phyloP scores from a whole-genome alignment of 2,797 vertebrate species.

The Helicolenus hilgendorfi region DNA sequence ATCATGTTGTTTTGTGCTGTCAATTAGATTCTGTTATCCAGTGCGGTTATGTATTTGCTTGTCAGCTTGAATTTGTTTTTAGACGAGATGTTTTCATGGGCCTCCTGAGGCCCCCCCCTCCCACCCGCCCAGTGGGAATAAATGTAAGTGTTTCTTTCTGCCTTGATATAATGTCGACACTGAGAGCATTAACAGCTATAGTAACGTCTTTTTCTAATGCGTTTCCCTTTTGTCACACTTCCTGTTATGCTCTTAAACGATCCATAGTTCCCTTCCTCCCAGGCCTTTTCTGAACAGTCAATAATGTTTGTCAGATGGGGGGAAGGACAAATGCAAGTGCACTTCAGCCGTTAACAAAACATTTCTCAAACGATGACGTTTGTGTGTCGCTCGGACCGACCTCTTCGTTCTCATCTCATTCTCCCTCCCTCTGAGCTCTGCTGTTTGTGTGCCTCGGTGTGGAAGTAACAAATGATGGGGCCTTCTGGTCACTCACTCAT shows the following conservation, averaged over 20 bases:
- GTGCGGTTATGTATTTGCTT: conserved; percentile 37
- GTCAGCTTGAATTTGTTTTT: conserved; percentile 54
- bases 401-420: conserved; percentile 11
- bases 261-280: background rate
- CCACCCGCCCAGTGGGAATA: background rate
- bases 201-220: background rate
- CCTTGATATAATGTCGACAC: background rate
- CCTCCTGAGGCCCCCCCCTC: background rate
- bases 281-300: conserved; percentile 18
- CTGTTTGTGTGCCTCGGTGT: conserved; percentile 79
- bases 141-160: background rate
- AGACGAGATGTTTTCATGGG: conserved; percentile 7
- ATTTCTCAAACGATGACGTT: conserved; percentile 1
- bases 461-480: conserved; percentile 74
- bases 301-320: background rate
- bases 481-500: conserved; percentile 73
- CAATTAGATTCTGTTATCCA: conserved; percentile 45
- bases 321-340: conserved; percentile 11
- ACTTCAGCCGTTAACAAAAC: background rate
- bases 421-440: conserved; percentile 49
- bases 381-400: conserved; percentile 21
- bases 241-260: background rate
- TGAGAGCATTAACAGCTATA: background rate
- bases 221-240: background rate
- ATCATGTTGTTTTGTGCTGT: conserved; percentile 36